Evolutionary conservation across 2,888 invertebrate genomes (phyloP), one percentile per base, ranked within the genome.

Genomic region (Hyposoter dolosus): DNA sequence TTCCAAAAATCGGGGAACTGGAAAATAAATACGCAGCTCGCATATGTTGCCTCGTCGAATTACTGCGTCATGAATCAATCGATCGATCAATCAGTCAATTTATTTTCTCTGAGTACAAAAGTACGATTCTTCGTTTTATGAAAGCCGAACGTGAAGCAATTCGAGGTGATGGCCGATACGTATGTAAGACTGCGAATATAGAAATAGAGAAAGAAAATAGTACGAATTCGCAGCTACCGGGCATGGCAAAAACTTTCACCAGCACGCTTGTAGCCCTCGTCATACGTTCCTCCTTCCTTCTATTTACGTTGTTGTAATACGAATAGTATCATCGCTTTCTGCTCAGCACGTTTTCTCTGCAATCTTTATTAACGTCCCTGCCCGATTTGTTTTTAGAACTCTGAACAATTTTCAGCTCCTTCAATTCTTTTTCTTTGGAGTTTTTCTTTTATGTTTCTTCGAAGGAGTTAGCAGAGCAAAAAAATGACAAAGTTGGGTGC

Each of bases 231-330:
- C 50, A 66, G 66, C 60, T 63, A 75, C 63, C 53, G 75, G 75
- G 75, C 63, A 63, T 63, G 63, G 63, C 63, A 0, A 47, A 78
- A 69, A 78, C 78, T 78, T 78, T 78, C 78, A 43, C 78, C 78
- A 12, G 40, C 68, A 28, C 5, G 32, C 23, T 43, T 45, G 17
- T 56, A 47, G 23, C 45, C 12, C 60, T 75, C 35, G 40, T 56
- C 78, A 40, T 40, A 40, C 40, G 40, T 0, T 40, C 35, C 10
- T 40, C 40, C 40, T 10, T 40, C 40, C 40, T 40, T 40, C 40
- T 40, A 40, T 40, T 40, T 40, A 40, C 40, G 40, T 40, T 40
- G 40, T 40, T 40, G 40, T 40, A 7, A 40, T 9, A 40, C 40
- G 40, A 40, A 40, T 40, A 40, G 17, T 72, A 72, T 50, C 23